These are phyloP conservation scores for Lacerta viridis DNA, from an alignment of 2,797 vertebrate species.

Conservation along the genomic window DNA sequence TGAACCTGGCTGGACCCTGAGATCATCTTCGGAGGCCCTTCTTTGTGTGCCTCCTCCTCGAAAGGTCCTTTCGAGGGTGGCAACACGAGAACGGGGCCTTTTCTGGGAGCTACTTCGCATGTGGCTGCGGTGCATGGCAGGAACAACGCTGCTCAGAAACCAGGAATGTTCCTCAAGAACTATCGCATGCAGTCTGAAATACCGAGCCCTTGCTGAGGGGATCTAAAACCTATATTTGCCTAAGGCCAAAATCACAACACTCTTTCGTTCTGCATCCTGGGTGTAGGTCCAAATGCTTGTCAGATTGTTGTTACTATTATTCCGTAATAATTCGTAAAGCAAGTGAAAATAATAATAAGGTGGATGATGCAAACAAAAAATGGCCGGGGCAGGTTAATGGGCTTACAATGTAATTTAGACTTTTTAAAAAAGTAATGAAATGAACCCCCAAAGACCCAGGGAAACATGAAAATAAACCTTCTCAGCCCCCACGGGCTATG, in stretches of 20 bases:
- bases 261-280: neutral
- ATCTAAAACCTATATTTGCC: neutral
- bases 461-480: neutral
- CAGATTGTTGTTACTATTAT: neutral
- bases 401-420: neutral
- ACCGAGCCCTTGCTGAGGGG: neutral
- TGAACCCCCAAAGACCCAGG: neutral
- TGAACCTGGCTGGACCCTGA: too few relatives aligned
- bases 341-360: too few relatives aligned
- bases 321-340: neutral
- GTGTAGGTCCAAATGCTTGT: neutral
- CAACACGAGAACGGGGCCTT: too few relatives aligned
- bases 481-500: too few relatives aligned
- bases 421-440: neutral
- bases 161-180: neutral
- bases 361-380: neutral
- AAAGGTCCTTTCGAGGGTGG: too few relatives aligned
- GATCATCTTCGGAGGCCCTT: too few relatives aligned
- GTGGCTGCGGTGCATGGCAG: neutral
- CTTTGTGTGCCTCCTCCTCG: too few relatives aligned
- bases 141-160: neutral
- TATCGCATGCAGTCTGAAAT: neutral
- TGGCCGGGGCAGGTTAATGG: neutral
- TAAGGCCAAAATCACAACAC: neutral
- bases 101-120: neutral